Evolutionary conservation across 2,797 vertebrate genomes (phyloP), one percentile per base, ranked within the genome.

Genomic region (Psittacula derbiana): DNA sequence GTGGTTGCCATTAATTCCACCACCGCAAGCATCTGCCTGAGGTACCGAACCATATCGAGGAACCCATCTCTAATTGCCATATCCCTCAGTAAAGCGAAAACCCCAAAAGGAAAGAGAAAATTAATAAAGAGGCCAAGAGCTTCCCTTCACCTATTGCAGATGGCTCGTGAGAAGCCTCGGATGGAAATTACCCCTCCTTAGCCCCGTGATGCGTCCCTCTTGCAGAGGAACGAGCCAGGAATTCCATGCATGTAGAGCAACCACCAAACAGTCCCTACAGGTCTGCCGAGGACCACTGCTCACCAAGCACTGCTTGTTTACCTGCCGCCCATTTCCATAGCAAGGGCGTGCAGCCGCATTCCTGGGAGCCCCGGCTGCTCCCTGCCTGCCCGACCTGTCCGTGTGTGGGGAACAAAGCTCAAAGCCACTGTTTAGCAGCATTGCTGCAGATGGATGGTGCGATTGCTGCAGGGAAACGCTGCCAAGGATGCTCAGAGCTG

Each of bases 251-350:
- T 0, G 28, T 30, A 40, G 14, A 72, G 58, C 87, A 88, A 71
- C 92, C 93, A 31, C 90, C 49, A 12, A 94, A 94, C 90, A 61
- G 80, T 40, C 87, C 91, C 67, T 90, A 72, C 92, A 88, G 92
- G 94, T 93, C 80, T 86, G 69, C 67, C 69, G 5, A 43, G 93
- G 81, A 90, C 85, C 91, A 76, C 4, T 1, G 85, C 92, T 93
- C 15, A 15, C 70, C 4, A 2, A 90, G 81, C 25, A 23, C 85
- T 88, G 75, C 88, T 64, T 96, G 94, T 96, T 95, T 96, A 91
- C 94, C 74, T 84, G 64, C 83, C 53, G 0, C 82, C 87, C 90
- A 96, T 96, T 95, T 94, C 87, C 92, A 92, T 90, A 53, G 92
- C 28, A 67, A 76, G 91, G 91, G 88, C 0, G 91, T 84, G 73